Evolutionary conservation across 2,888 invertebrate genomes (phyloP).

Genomic region (Torymus texanus): DNA sequence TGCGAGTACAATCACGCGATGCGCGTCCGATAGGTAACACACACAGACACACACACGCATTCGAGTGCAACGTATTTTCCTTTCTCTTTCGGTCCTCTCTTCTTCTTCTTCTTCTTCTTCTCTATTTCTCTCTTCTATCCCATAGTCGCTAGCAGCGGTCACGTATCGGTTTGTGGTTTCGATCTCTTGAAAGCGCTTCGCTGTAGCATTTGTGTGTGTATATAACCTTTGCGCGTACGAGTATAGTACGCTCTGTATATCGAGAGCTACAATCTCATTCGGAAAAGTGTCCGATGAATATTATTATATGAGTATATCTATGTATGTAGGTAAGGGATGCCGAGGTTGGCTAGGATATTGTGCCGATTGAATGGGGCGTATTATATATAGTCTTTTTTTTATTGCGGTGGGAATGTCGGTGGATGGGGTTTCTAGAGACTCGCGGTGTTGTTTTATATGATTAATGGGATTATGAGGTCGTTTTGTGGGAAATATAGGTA

Average conservation of each 20-base stretch:
- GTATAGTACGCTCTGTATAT: not conserved
- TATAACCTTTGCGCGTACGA: not conserved
- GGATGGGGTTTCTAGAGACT: too few species aligned
- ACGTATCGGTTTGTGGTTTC: conserved; percentile 48
- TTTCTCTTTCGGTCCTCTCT: conserved; percentile 38
- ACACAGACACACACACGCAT: not conserved
- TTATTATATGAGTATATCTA: not conserved
- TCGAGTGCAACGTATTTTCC: conserved; percentile 13
- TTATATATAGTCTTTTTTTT: too few species aligned
- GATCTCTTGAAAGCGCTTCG: conserved; percentile 15
- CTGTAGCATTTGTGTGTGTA: conserved; percentile 17
- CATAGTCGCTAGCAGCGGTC: not conserved
- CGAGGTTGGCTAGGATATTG: too few species aligned
- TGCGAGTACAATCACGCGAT: conserved; percentile 30
- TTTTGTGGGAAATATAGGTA: too few species aligned
- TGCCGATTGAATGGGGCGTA: too few species aligned
- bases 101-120: too few species aligned
- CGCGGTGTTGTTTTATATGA: too few species aligned
- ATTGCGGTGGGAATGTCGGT: too few species aligned
- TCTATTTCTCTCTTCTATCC: conserved; percentile 27
- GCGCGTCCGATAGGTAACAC: conserved; percentile 22
- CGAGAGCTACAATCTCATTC: not conserved
- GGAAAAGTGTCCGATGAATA: not conserved
- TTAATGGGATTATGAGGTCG: too few species aligned
- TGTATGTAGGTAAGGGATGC: too few species aligned